These are phyloP conservation scores for Noctuana brunneofusca DNA, from an alignment of 2,888 invertebrate species.

Conservation along the genomic window DNA sequence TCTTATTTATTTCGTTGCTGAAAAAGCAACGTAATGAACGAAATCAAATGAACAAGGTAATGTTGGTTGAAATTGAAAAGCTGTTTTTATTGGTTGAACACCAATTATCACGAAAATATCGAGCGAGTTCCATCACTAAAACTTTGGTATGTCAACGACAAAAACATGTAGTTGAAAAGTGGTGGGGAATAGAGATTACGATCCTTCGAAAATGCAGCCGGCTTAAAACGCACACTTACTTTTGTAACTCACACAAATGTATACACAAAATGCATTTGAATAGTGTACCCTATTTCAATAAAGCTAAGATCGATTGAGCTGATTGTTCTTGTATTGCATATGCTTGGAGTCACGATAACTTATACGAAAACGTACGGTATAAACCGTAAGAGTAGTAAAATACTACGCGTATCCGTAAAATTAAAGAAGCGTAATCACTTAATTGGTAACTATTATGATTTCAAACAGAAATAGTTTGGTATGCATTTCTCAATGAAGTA, in stretches of 20 bases:
- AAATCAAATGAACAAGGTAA: no score
- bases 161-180: conserved; percentile 64
- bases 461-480: background rate
- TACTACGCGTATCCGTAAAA: conserved; percentile 51
- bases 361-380: conserved; percentile 68
- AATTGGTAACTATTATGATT: background rate
- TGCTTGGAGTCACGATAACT: conserved; percentile 63
- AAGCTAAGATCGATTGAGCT: conserved; percentile 49
- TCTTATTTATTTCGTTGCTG: no score
- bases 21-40: no score
- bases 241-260: conserved; percentile 61
- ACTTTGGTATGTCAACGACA: conserved; percentile 69
- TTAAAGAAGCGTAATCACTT: background rate
- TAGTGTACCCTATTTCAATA: conserved; percentile 51
- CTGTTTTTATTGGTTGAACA: background rate
- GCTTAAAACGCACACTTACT: conserved; percentile 67
- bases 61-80: background rate
- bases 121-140: conserved; percentile 58
- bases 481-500: no score
- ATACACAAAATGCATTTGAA: conserved; percentile 43
- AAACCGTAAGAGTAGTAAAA: conserved; percentile 62
- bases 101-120: conserved; percentile 46
- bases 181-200: conserved; percentile 68
- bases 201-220: conserved; percentile 76
- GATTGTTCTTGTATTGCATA: conserved; percentile 49